Conservation (phyloP, 2,113 vertebrate species). For the Pavo muticus region DNA sequence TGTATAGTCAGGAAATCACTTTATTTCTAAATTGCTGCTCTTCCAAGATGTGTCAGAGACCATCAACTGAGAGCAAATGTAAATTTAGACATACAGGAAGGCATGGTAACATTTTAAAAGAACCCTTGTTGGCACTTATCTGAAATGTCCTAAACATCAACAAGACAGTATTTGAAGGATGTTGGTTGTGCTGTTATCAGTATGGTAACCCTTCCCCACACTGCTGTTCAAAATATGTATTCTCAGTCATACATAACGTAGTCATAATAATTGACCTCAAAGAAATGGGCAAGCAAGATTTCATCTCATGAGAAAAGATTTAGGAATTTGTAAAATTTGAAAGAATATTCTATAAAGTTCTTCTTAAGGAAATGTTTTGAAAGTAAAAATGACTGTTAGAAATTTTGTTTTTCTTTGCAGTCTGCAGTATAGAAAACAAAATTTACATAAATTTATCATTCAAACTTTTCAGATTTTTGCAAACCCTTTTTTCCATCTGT, state of each 20-base stretch:
- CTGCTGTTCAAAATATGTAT: neutral
- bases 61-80: neutral
- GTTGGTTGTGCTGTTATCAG: neutral
- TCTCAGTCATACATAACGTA: neutral
- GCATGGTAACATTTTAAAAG: neutral
- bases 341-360: neutral
- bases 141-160: neutral
- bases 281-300: neutral
- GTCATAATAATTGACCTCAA: neutral
- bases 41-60: neutral
- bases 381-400: neutral
- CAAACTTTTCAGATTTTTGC: neutral
- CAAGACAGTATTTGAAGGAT: neutral
- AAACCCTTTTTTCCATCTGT: neutral
- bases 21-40: slow-evolving; percentile 1
- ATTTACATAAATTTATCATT: neutral
- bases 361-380: neutral
- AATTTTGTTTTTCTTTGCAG: neutral
- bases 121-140: neutral
- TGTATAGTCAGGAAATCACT: accelerated
- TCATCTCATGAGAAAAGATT: neutral
- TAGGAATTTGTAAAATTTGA: neutral
- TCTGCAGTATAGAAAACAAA: neutral
- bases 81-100: neutral
- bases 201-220: neutral